Evolutionary conservation across 2,888 invertebrate genomes (phyloP), one percentile per base, ranked within the genome.

Genomic region (Caradrina clavipalpis): DNA sequence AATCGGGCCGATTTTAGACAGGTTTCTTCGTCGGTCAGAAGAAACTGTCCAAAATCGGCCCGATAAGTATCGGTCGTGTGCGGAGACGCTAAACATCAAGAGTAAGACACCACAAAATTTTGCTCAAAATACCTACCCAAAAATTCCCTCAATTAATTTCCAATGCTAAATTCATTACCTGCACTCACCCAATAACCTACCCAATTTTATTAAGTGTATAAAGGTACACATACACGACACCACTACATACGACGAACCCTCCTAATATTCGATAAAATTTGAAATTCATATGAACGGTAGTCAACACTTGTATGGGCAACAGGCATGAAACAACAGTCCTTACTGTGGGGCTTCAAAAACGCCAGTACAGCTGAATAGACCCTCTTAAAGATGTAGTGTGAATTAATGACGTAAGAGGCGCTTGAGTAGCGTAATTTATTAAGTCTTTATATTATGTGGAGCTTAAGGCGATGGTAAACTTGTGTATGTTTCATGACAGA

Each of bases 231-330:
- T 17, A 49, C 76, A 59, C 62, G 53, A 15, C 2, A 45, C 51
- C 42, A 15, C 72, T n/a, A 39, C 54, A 35, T 39, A 22, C 47
- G 19, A 45, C 26, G 39, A 62, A 65, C 78, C 78, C 78, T 71
- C 45, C 55, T 50, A 73, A 76, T 80, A 64, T 58, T 68, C 63
- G 62, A 67, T 62, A 71, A 31, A 74, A 88, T 87, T 86, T 86
- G 81, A 86, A 87, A 79, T 87, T 87, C 86, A 88, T 88, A 87
- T 83, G 74, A 82, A 80, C 76, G 69, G 79, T 73, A 76, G 76
- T 73, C 82, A 85, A 86, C 85, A 88, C 87, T 87, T 64, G 72
- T 76, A 63, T 62, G 62, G 62, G 63, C 78, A 84, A 80, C 69
- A 56, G 67, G 64, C 85, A 82, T 84, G 81, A 86, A 86, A 88